Evolutionary conservation across 2,888 invertebrate species (phyloP).

Genomic region (Abrostola tripartita): DNA sequence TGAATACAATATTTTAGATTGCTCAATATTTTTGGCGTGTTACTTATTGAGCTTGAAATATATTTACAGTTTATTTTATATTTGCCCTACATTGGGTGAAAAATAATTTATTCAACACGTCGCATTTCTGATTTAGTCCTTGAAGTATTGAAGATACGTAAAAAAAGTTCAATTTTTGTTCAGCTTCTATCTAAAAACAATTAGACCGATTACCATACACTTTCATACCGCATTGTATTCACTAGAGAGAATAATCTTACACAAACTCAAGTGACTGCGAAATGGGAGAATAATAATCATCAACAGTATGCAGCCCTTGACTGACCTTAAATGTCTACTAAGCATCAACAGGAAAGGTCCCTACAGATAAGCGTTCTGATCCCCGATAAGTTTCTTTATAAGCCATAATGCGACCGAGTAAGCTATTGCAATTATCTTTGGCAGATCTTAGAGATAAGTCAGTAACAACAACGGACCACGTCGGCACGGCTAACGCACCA

Average conservation of each 20-base stretch:
- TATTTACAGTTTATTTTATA: not conserved
- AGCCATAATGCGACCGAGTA: slow-evolving; percentile 39
- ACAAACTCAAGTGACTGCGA: not conserved
- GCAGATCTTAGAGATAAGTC: slow-evolving; percentile 59
- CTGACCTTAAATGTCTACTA: slow-evolving; percentile 29
- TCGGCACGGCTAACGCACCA: slow-evolving; percentile 51
- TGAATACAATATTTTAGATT: not conserved
- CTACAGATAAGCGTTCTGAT: slow-evolving; percentile 41
- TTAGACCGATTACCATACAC: too few species aligned
- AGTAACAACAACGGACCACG: slow-evolving; percentile 48
- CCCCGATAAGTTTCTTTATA: slow-evolving; percentile 47
- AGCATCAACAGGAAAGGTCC: slow-evolving; percentile 37
- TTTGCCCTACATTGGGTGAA: too few species aligned
- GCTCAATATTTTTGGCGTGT: not conserved
- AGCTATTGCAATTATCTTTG: slow-evolving; percentile 62
- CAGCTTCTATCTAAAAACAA: too few species aligned
- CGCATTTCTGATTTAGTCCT: too few species aligned
- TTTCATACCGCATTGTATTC: too few species aligned
- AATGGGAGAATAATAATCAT: not conserved
- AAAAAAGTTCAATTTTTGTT: too few species aligned
- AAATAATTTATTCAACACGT: too few species aligned
- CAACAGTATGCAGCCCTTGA: slow-evolving; percentile 10
- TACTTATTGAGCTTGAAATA: not conserved
- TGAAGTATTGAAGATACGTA: too few species aligned
- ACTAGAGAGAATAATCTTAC: too few species aligned